A percentile compares a stretch with the other conserved stretches of the same genome.
Conservation (phyloP, 2,888 invertebrate species). For the Diaprepes abbreviatus region DNA sequence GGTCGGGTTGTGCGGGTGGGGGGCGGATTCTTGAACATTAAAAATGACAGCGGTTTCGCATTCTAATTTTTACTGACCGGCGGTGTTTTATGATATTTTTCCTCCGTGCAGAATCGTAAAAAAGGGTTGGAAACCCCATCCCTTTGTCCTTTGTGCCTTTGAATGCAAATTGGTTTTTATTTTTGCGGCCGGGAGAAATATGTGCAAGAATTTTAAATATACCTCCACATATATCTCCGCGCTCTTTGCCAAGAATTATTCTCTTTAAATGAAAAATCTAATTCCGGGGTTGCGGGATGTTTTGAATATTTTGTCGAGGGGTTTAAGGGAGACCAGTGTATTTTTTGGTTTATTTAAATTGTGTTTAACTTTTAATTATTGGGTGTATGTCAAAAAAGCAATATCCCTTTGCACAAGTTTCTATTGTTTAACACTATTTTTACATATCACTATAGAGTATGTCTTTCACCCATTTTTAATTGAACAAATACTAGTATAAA, state of each 20-base stretch:
- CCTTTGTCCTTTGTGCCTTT: constrained; percentile 48
- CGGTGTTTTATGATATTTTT: constrained; percentile 48
- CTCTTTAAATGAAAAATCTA: constrained; percentile 44
- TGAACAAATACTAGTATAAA: no score
- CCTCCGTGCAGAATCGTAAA: constrained; percentile 41
- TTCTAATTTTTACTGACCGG: constrained; percentile 48
- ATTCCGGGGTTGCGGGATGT: constrained; percentile 13
- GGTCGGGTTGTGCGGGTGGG: background rate
- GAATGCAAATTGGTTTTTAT: constrained; percentile 51
- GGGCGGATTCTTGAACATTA: constrained; percentile 46
- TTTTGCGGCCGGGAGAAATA: constrained; percentile 49
- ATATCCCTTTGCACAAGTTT: no score
- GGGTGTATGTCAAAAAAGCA: no score
- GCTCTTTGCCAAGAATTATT: constrained; percentile 42
- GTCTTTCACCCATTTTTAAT: no score
- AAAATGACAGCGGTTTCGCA: constrained; percentile 48
- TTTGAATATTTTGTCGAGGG: constrained; percentile 24
- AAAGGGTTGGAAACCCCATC: constrained; percentile 47
- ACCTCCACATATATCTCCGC: constrained; percentile 39
- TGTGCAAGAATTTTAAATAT: constrained; percentile 51
- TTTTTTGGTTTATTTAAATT: background rate
- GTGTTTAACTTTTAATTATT: no score
- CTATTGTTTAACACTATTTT: no score
- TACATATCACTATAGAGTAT: no score
- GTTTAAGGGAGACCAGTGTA: background rate